These are phyloP conservation scores for Resseliella maxima DNA, from an alignment of 2,888 invertebrate species.

Conservation along the genomic window DNA sequence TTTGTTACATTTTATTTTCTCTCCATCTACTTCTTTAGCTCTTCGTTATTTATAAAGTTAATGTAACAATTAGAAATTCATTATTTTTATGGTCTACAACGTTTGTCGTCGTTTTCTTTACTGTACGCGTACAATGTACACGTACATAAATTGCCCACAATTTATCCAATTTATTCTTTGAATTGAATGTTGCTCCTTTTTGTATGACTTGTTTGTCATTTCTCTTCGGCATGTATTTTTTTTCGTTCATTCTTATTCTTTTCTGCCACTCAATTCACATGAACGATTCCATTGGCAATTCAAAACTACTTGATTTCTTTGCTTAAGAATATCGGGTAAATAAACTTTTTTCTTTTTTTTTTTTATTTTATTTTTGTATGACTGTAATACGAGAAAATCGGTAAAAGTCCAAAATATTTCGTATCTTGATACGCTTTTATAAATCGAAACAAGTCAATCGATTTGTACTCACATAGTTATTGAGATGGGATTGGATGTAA, in stretches of 20 bases:
- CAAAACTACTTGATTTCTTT: not conserved
- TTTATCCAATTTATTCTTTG: slow-evolving; percentile 33
- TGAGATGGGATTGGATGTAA: too few relatives aligned
- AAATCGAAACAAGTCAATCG: slow-evolving; percentile 23
- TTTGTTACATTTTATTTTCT: too few relatives aligned
- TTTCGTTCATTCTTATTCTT: not conserved
- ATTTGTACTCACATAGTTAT: not conserved
- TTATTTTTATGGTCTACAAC: slow-evolving; percentile 46
- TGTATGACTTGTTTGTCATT: not conserved
- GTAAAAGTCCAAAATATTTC: not conserved
- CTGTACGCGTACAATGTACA: not conserved
- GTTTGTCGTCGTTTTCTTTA: not conserved
- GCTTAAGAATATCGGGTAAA: slow-evolving; percentile 1
- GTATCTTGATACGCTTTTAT: not conserved
- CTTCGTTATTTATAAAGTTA: slow-evolving; percentile 54
- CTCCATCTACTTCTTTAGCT: too few relatives aligned
- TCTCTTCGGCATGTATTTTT: not conserved
- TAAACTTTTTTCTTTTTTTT: not conserved
- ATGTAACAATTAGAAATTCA: slow-evolving; percentile 55
- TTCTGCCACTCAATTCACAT: not conserved
- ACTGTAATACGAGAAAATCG: not conserved
- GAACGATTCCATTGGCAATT: not conserved
- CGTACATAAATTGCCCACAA: slow-evolving; percentile 33
- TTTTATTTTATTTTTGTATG: not conserved
- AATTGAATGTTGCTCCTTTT: not conserved